Percentiles rank a stretch among this genome's conserved stretches.
Conservation (phyloP, 2,113 vertebrate species). For the Nycticryphes semicollaris region DNA sequence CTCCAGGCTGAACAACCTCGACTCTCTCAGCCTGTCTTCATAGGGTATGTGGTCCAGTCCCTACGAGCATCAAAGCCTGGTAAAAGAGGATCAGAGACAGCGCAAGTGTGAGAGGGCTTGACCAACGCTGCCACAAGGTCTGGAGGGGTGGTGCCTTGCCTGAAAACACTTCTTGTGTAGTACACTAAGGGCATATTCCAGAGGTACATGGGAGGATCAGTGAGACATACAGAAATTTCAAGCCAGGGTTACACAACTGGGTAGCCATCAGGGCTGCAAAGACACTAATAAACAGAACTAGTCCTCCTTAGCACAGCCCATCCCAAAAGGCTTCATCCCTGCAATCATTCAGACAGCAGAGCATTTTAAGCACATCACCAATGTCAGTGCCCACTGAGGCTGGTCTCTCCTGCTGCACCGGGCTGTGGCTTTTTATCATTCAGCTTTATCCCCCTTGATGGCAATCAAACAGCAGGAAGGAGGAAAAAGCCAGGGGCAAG, state of each 20-base stretch:
- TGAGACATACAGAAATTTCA: neutral
- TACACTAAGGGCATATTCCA: neutral
- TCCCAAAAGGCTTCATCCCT: neutral
- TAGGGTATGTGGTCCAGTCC: no score
- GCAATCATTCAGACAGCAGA: neutral
- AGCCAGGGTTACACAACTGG: neutral
- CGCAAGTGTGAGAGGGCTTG: neutral
- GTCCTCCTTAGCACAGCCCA: neutral
- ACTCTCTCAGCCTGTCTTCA: no score
- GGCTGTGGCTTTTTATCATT: neutral
- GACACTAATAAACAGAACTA: neutral
- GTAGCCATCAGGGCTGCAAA: neutral
- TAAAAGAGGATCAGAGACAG: neutral
- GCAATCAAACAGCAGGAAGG: neutral
- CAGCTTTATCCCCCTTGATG: neutral
- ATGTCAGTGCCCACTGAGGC: neutral
- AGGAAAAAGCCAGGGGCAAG: neutral
- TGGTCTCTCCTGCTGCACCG: neutral
- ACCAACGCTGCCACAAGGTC: neutral
- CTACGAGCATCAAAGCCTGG: neutral
- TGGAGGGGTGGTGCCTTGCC: neutral
- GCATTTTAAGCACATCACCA: neutral
- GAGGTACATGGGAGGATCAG: neutral
- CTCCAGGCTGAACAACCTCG: no score
- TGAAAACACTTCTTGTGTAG: neutral